Evolutionary conservation across 1,140 invertebrate species (phyloP), one percentile per base, ranked within the genome.

Genomic region (Cepaea nemoralis): DNA sequence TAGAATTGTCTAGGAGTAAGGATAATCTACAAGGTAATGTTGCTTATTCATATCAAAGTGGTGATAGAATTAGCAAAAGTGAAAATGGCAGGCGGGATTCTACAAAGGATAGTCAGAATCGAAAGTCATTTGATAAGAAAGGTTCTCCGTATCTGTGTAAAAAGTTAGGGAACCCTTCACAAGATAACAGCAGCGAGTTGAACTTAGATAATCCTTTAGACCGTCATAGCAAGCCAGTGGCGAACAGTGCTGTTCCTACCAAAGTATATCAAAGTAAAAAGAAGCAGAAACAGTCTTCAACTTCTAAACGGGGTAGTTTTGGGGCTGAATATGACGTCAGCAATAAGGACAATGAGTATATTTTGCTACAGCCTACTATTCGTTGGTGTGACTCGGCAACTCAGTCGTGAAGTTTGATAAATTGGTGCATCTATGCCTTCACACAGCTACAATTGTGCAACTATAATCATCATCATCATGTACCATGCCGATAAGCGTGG

Each of bases 341-440:
- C 19, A 3, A 10, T 40, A 75, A 75, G 48, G 73, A 75, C 48
- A 75, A 37, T 8, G 73, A 75, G 40, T 75, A 75, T 42, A 55
- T 75, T 48, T 19, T 75, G 37, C 31, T 75, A 22, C 40, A 75
- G 73, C 73, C 73, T 42, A 75, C 73, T 8, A 75, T 75, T 33
- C 37, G 40, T 8, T 75, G 73, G 73, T 75, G 73, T 27, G 73
- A 55, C 16, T 33, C 48, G 5, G 14, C n/a, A 42, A n/a, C 37
- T 37, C 14, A 70, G 69, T 70, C 69, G 10, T 70, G 35, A 66
- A 27, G 24, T 45, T n/a, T n/a, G n/a, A n/a, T n/a, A n/a, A n/a
- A n/a, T n/a, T n/a, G n/a, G n/a, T n/a, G n/a, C n/a, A n/a, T n/a
- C n/a, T n/a, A n/a, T n/a, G n/a, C n/a, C n/a, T n/a, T n/a, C n/a